Evolutionary conservation across 2,888 invertebrate genomes (phyloP), one percentile per base, ranked within the genome.

Genomic region (Nowickia ferox): DNA sequence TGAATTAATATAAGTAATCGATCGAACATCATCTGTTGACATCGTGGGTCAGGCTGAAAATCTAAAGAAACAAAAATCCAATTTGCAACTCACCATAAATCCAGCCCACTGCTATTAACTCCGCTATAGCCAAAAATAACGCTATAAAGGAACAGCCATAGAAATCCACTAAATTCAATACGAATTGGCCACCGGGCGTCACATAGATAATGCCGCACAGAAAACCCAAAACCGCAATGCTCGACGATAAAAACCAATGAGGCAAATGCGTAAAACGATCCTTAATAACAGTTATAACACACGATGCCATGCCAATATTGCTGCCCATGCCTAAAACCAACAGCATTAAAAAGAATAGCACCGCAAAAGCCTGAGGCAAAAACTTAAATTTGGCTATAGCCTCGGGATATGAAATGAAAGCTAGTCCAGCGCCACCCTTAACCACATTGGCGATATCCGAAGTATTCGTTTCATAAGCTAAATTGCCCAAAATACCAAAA

Each of bases 401-500:
- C 86, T 94, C 94, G 0, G 94, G 94, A 88, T 94, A 94, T 0
- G 97, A 97, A 82, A 97, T 95, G 90, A 97, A 97, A 2, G 97
- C 97, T 55, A 97, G 93, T 0, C 97, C 96, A 1, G 96, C 95
- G 1, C 97, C 97, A 88, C 94, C 92, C 38, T 96, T 95, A 0
- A 97, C 95, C 1, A 96, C 96, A 0, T 94, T 91, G 0, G 93
- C 91, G 1, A 97, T 95, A 3, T 95, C 95, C 42, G 93, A 93
- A 8, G 93, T 92, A 0, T 94, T 93, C 61, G 94, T 93, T 89
- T 96, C 95, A 88, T 95, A 92, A 0, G 97, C 96, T 88, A 97
- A 92, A 91, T 97, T 97, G 0, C 97, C 97, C 19, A 97, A 93
- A 85, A 97, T 96, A 4, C 96, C 96, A 90, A 97, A 97, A 87